Base-by-base conservation (phyloP, 2,888 invertebrate genomes). In the Andricus quercusramuli region DNA sequence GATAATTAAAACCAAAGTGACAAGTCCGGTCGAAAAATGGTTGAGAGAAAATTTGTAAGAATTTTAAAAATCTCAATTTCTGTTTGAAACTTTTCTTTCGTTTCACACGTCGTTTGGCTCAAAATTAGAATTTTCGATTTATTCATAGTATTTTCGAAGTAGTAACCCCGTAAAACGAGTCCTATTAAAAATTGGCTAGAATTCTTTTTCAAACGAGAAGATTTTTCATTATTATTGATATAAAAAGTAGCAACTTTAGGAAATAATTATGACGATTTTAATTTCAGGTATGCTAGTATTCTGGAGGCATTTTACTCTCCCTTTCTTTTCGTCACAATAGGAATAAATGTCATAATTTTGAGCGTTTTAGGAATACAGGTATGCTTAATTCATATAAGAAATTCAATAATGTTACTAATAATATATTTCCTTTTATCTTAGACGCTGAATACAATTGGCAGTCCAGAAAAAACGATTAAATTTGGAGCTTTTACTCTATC, bases 271-370 rank as follows among this genome's bases (percentile, higher is more conserved):
- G n/a, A n/a, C n/a, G 3, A n/a, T 9, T n/a, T 11, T 0, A n/a
- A 56, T 56, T 56, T n/a, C n/a, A 56, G 56, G n/a, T 56, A n/a
- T 56, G n/a, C 56, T 9, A n/a, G n/a, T 56, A n/a, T 11, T 56
- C 56, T 56, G 3, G 56, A 56, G 9, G 5, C 20, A 56, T 56
- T 56, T n/a, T 56, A 56, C n/a, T 56, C n/a, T 56, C 56, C 56
- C n/a, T 56, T 56, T 56, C 56, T 56, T 56, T 56, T 56, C n/a
- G n/a, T 56, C n/a, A 56, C 56, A 56, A 56, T 56, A 8, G 56
- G 56, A n/a, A 56, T n/a, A n/a, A 56, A 56, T 56, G 56, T 56
- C n/a, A 56, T 56, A 8, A 56, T 56, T n/a, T n/a, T 56, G n/a
- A 56, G 56, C 3, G 2, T 56, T 56, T 56, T 56, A 9, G 56